These are phyloP conservation scores for Gracilinanus agilis DNA, from an alignment of 2,113 vertebrate genomes.

Conservation along the genomic window DNA sequence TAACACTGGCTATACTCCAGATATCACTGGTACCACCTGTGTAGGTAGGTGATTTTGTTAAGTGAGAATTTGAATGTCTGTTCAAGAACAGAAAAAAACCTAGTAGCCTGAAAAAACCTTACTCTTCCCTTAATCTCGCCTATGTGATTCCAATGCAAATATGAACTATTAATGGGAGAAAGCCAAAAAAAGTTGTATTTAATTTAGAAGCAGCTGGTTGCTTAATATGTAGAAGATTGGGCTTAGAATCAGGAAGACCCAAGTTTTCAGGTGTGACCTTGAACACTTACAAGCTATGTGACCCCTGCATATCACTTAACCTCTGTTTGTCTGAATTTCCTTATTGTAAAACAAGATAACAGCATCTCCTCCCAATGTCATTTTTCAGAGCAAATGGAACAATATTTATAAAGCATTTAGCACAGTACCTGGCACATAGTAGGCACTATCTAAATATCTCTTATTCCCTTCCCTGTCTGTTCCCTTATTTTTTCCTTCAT, in stretches of 20 bases:
- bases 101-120: neutral
- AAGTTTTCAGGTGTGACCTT: neutral
- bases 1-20: slow-evolving; percentile 92
- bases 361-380: neutral
- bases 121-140: neutral
- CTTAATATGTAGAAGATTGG: neutral
- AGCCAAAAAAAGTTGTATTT: neutral
- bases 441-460: neutral
- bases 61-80: slow-evolving; percentile 1
- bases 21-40: slow-evolving; percentile 91
- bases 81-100: neutral
- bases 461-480: neutral
- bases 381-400: neutral
- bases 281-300: neutral
- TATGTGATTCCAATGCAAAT: slow-evolving; percentile 11
- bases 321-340: neutral
- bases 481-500: neutral
- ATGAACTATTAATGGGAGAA: neutral
- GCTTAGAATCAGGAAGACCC: neutral
- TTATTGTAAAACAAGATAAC: neutral
- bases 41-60: slow-evolving; percentile 87
- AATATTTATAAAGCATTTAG: neutral
- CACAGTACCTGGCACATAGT: neutral
- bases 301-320: neutral
- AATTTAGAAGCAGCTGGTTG: too few relatives aligned